Conservation (phyloP, 35 echinoderm and acorn worm species). For the Apostichopus japonicus region DNA sequence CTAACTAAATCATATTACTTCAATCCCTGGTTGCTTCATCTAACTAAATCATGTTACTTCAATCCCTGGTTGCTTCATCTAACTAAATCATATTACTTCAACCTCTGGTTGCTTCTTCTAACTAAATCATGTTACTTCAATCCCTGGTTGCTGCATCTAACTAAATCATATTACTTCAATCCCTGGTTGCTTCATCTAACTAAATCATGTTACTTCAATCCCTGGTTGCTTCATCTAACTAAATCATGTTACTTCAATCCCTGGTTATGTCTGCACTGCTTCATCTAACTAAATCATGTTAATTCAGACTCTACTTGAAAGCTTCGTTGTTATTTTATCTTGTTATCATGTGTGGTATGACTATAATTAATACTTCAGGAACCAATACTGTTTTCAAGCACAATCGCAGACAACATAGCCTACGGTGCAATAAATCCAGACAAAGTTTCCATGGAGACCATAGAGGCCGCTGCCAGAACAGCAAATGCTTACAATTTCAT, state of each 20-base stretch:
- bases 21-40: too few species aligned
- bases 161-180: neutral
- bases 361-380: constrained; percentile 54
- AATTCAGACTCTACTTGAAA: neutral
- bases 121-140: neutral
- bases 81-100: neutral
- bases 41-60: neutral
- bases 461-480: constrained; percentile 74
- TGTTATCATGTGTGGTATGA: too few species aligned
- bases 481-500: constrained; percentile 88
- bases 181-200: neutral
- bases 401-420: constrained; percentile 90
- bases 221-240: neutral
- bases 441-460: constrained; percentile 55
- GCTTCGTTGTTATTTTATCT: too few species aligned
- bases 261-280: neutral
- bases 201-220: neutral
- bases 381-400: constrained; percentile 79
- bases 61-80: too few species aligned
- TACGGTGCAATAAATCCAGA: constrained; percentile 85
- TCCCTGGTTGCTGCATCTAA: neutral
- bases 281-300: neutral
- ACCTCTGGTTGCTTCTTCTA: neutral
- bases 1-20: neutral
- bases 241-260: neutral